These are phyloP conservation scores for Paracanthobrama guichenoti DNA, from an alignment of 2,113 vertebrate genomes.

Conservation along the genomic window DNA sequence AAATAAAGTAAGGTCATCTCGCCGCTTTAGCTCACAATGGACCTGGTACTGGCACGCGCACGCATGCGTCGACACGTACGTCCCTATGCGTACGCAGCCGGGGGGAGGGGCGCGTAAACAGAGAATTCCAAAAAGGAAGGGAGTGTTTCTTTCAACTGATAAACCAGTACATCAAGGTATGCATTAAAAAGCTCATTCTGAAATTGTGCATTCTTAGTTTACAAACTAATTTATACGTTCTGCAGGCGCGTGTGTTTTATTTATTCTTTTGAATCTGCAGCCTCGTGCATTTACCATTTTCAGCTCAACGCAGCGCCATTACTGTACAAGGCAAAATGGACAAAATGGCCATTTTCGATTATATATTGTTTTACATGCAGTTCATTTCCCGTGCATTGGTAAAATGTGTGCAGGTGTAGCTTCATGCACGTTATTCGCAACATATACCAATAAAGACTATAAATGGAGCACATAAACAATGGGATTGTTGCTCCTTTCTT, in stretches of 20 bases:
- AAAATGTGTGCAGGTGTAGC: background rate
- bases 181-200: constrained; percentile 38
- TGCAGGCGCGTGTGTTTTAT: background rate
- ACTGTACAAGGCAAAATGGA: constrained; percentile 69
- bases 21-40: background rate
- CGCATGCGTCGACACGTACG: constrained; percentile 53
- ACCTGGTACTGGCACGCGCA: background rate
- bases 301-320: constrained; percentile 77
- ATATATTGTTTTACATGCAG: constrained; percentile 37
- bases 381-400: constrained; percentile 28
- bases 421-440: background rate
- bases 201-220: background rate
- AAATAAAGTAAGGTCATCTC: background rate
- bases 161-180: constrained; percentile 63
- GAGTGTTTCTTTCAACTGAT: constrained; percentile 62
- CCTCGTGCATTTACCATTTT: constrained; percentile 58
- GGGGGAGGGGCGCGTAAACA: constrained; percentile 76
- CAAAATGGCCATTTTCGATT: constrained; percentile 80
- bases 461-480: constrained; percentile 15
- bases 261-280: constrained; percentile 39
- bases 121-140: constrained; percentile 76
- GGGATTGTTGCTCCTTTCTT: background rate
- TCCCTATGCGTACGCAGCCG: constrained; percentile 61
- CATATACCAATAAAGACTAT: background rate
- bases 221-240: background rate